Evolutionary conservation across 2,113 vertebrate genomes (phyloP).

Genomic region (Cacatua alba): DNA sequence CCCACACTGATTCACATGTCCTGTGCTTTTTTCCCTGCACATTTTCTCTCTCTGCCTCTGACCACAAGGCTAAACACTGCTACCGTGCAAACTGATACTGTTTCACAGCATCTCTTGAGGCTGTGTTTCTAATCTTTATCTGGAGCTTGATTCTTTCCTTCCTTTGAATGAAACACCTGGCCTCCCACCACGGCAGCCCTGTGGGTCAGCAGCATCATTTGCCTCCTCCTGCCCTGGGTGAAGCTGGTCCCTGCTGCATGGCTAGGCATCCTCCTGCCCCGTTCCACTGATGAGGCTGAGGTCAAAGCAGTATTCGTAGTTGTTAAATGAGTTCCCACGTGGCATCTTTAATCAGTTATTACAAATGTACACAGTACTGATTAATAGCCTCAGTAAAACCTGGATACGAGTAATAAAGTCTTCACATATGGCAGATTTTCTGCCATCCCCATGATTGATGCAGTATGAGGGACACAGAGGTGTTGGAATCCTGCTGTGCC

Average conservation of each 20-base stretch:
- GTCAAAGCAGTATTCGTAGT: neutral
- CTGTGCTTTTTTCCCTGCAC: neutral
- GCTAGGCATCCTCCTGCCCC: neutral
- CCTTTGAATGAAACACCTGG: neutral
- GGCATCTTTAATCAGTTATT: neutral
- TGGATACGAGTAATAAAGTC: neutral
- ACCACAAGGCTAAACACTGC: neutral
- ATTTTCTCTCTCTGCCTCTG: neutral
- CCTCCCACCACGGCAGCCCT: rapidly evolving
- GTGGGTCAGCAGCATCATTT: neutral
- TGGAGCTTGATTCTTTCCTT: neutral
- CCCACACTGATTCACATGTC: neutral
- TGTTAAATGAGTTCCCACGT: neutral
- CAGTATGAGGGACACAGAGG: neutral
- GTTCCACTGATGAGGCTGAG: neutral
- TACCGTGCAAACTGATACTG: rapidly evolving
- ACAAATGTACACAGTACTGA: neutral
- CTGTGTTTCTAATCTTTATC: neutral
- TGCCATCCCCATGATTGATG: neutral
- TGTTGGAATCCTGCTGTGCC: neutral
- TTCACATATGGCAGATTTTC: neutral
- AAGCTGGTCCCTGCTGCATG: neutral
- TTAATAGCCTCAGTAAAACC: neutral
- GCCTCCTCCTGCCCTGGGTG: neutral
- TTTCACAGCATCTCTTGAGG: neutral